Evolutionary conservation across 2,113 vertebrate species (phyloP).

Genomic region (Agapornis roseicollis): DNA sequence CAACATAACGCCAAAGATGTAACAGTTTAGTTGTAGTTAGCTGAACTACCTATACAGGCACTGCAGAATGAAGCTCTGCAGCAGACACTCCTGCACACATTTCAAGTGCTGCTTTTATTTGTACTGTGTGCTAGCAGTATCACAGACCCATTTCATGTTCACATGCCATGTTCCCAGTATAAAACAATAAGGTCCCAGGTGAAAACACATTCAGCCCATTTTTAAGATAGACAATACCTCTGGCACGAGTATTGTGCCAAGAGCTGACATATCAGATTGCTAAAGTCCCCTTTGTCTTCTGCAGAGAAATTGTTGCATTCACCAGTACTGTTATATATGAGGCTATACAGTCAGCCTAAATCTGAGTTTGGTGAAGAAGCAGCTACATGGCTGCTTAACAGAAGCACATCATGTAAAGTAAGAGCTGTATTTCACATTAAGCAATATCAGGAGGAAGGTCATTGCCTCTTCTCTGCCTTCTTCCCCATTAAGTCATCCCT

Average conservation of each 20-base stretch:
- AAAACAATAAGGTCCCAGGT: neutral
- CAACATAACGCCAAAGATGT: neutral
- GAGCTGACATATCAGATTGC: neutral
- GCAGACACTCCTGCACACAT: rapidly evolving
- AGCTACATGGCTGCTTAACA: neutral
- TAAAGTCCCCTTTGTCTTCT: neutral
- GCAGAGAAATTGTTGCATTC: neutral
- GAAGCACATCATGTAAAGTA: neutral
- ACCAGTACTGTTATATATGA: rapidly evolving
- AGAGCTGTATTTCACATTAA: neutral
- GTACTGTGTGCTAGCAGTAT: neutral
- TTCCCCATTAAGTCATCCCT: neutral
- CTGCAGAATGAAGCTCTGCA: neutral
- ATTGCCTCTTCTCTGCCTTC: neutral
- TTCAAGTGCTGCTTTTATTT: neutral
- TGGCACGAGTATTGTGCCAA: rapidly evolving
- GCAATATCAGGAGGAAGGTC: neutral
- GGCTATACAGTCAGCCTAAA: rapidly evolving
- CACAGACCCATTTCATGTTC: neutral
- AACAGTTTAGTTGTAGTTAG: neutral
- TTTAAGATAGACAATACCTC: neutral
- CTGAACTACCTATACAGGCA: neutral
- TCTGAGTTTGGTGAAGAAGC: neutral
- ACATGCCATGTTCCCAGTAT: rapidly evolving
- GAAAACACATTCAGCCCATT: neutral